Percentiles rank a stretch among this genome's conserved stretches.
These are phyloP conservation scores for Cottoperca gobio DNA, from an alignment of 2,797 vertebrate genomes.

Conservation along the genomic window DNA sequence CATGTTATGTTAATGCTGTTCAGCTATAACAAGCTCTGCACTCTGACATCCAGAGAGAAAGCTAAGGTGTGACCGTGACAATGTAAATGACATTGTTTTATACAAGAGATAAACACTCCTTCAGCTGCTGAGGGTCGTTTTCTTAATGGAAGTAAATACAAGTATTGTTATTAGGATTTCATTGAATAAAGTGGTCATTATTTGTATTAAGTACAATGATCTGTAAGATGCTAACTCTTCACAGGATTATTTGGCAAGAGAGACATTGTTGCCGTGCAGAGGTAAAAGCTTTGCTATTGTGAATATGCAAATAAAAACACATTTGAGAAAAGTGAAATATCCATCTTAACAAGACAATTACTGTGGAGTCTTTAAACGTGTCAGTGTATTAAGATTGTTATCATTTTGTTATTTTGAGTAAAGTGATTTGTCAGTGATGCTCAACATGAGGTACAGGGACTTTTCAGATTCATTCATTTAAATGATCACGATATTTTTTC, in stretches of 20 bases:
- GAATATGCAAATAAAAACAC: neutral
- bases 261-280: neutral
- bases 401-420: neutral
- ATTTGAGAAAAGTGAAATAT: neutral
- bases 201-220: neutral
- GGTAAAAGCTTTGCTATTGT: neutral
- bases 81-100: slow-evolving; percentile 26
- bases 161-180: neutral
- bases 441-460: no score
- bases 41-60: slow-evolving; percentile 22
- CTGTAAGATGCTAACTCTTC: neutral
- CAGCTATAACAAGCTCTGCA: slow-evolving; percentile 71
- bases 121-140: neutral
- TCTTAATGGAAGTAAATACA: slow-evolving; percentile 5
- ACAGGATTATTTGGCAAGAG: neutral
- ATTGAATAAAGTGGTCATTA: neutral
- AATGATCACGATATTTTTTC: no score
- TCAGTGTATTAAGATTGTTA: neutral
- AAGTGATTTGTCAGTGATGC: no score
- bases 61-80: slow-evolving; percentile 34
- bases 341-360: neutral
- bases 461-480: no score
- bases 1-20: no score
- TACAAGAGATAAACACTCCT: neutral
- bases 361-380: neutral